Conservation (phyloP, 2,888 invertebrate species). For the Buathra laborator region DNA sequence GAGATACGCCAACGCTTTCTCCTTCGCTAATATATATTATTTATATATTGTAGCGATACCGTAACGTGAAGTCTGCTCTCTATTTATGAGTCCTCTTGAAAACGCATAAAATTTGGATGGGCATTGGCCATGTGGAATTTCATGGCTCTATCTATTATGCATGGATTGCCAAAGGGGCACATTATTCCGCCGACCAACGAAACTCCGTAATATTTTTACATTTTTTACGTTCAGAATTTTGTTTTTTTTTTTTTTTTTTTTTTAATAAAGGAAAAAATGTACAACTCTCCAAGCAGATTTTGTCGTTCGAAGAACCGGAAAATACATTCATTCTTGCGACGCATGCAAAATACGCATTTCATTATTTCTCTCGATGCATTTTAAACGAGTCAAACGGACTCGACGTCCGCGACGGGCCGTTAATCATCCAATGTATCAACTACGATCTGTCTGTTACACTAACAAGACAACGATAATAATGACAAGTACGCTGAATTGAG, state of each 20-base stretch:
- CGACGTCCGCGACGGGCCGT: conserved; percentile 9
- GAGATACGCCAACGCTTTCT: conserved; percentile 21
- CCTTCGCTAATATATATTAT: neutral
- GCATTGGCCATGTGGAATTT: conserved; percentile 45
- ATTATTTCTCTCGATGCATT: conserved; percentile 5
- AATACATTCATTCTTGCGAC: neutral
- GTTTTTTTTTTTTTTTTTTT: neutral
- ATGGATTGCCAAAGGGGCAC: neutral
- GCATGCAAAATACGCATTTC: neutral
- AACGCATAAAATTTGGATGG: conserved; percentile 74
- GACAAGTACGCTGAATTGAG: conserved; percentile 23
- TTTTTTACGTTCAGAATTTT: neutral
- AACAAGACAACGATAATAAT: conserved; percentile 39
- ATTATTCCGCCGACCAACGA: neutral
- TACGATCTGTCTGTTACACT: conserved; percentile 20
- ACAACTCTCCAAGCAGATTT: neutral
- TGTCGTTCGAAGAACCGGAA: neutral
- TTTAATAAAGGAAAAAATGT: neutral
- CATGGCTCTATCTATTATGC: neutral
- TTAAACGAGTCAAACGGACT: conserved; percentile 28
- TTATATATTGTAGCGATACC: neutral
- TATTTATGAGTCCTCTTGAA: conserved; percentile 79
- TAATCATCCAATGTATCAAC: conserved; percentile 45
- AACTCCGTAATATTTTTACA: neutral
- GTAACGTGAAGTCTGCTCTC: conserved; percentile 66